These are phyloP conservation scores for Semicossyphus pulcher DNA, from an alignment of 2,113 vertebrate species.

Conservation along the genomic window DNA sequence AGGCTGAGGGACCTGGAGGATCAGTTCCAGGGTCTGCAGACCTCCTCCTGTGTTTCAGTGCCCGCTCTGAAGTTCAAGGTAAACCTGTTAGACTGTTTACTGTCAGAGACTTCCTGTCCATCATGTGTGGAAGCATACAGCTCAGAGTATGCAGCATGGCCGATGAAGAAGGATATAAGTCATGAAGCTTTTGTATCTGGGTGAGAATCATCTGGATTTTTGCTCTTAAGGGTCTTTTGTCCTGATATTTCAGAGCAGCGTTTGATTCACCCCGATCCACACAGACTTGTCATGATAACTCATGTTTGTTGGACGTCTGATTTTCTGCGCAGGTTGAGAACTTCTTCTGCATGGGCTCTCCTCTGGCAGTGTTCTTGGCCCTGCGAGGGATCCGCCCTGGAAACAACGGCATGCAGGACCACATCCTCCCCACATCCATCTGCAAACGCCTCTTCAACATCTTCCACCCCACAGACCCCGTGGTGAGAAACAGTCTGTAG, in stretches of 20 bases:
- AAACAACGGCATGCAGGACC: constrained; percentile 88
- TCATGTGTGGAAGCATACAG: too few species aligned
- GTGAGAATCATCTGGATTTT: too few species aligned
- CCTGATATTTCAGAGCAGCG: too few species aligned
- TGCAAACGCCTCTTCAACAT: constrained; percentile 95
- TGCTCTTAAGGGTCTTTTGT: too few species aligned
- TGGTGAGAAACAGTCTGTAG: constrained; percentile 90
- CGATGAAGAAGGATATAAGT: too few species aligned
- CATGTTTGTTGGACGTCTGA: too few species aligned
- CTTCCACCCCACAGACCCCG: constrained; percentile 97
- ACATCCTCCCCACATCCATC: constrained; percentile 92
- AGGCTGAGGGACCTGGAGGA: constrained; percentile 94
- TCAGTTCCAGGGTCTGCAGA: constrained; percentile 87
- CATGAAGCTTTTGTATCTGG: too few species aligned
- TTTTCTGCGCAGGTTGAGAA: constrained; percentile 97
- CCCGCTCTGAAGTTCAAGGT: constrained; percentile 97
- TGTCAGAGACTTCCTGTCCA: not conserved
- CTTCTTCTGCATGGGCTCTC: constrained; percentile 99
- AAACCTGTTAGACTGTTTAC: constrained; percentile 6
- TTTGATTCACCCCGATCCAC: too few species aligned
- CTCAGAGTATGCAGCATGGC: too few species aligned
- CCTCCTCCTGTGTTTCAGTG: constrained; percentile 82
- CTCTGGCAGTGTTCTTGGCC: constrained; percentile 94
- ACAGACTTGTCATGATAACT: too few species aligned
- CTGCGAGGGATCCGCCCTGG: constrained; percentile 93